Percentiles rank a stretch among this genome's conserved stretches.
phyloP scores from a whole-genome alignment of 1,140 invertebrate species.

The Anagrus nilaparvatae region DNA sequence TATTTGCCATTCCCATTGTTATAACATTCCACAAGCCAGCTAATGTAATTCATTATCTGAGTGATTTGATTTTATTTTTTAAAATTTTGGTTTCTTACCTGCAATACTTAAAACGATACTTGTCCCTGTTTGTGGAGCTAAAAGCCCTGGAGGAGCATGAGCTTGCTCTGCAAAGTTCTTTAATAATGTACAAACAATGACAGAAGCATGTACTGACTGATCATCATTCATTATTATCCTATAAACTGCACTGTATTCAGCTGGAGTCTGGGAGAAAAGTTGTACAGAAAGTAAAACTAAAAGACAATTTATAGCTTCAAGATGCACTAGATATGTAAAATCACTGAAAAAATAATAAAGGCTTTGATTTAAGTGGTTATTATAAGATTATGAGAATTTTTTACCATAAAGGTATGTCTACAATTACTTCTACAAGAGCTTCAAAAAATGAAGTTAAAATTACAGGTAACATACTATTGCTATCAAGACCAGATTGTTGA shows the following conservation, averaged over 20 bases:
- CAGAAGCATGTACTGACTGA: slow-evolving; percentile 58
- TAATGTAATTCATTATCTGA: slow-evolving; percentile 34
- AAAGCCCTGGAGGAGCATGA: slow-evolving; percentile 58
- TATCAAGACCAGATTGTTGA: slow-evolving; percentile 26
- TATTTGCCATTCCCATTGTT: slow-evolving; percentile 49
- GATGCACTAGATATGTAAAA: slow-evolving; percentile 77
- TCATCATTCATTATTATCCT: slow-evolving; percentile 65
- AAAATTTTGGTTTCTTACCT: slow-evolving; percentile 38
- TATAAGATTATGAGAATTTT: too few relatives aligned
- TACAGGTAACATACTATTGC: slow-evolving; percentile 18
- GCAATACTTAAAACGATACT: slow-evolving; percentile 78
- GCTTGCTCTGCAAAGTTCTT: slow-evolving; percentile 69
- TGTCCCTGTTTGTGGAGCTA: slow-evolving; percentile 52
- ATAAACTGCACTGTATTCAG: slow-evolving; percentile 47
- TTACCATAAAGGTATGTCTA: slow-evolving; percentile 65
- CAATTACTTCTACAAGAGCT: slow-evolving; percentile 61
- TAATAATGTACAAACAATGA: slow-evolving; percentile 66
- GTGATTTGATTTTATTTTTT: too few relatives aligned
- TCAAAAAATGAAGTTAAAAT: slow-evolving; percentile 54
- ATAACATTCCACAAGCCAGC: slow-evolving; percentile 75
- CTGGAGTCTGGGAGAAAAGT: slow-evolving; percentile 64
- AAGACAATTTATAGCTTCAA: slow-evolving; percentile 80
- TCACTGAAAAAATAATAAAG: slow-evolving; percentile 57
- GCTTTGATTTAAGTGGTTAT: not conserved
- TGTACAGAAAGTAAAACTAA: slow-evolving; percentile 81